Base-by-base conservation (phyloP, 2,888 invertebrate species). In the Tryphoninae sp. region DNA sequence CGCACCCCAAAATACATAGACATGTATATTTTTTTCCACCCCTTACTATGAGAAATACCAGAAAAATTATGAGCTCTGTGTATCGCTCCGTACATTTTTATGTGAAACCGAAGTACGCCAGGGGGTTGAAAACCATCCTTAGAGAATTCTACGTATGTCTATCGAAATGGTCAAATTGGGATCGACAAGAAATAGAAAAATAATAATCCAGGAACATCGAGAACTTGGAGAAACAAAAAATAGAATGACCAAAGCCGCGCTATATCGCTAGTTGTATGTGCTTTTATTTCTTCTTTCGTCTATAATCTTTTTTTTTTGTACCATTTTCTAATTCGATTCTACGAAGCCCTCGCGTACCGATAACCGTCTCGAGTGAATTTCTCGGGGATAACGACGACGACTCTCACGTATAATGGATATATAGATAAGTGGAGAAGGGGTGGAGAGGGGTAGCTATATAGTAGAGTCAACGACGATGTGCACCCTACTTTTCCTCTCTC, bases 321-420 rank as follows among this genome's bases (percentile, higher is more conserved):
- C 22, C 16, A 40, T 13, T 33, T 22, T 45, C 74, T 74, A 79
- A 79, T 79, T 74, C 74, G 79, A 79, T 74, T 79, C 42, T 22
- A 33, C 62, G 26, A 64, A 61, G 74, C 62, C 79, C 74, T 68
- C 74, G 69, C 68, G 74, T 74, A 79, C 74, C 74, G 74, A 79
- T 79, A 79, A 79, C 79, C 78, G 68, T 74, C 78, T 65, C 65
- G 59, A 78, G 78, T 78, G 78, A 81, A 81, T 78, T 78, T 78
- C 51, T 53, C 19, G 58, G 64, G 42, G 65, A 65, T 49, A 26
- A 74, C 45, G 45, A 42, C 45, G 59, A 55, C 55, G 53, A 64
- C 49, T 55, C 64, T 62, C 58, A 67, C 68, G 64, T 65, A 73
- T 69, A 69, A 11, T 19, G 40, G 40, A 76, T 61, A 76, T 53